Base-by-base conservation (phyloP, 2,888 invertebrate genomes). In the Bellardia bayeri region DNA sequence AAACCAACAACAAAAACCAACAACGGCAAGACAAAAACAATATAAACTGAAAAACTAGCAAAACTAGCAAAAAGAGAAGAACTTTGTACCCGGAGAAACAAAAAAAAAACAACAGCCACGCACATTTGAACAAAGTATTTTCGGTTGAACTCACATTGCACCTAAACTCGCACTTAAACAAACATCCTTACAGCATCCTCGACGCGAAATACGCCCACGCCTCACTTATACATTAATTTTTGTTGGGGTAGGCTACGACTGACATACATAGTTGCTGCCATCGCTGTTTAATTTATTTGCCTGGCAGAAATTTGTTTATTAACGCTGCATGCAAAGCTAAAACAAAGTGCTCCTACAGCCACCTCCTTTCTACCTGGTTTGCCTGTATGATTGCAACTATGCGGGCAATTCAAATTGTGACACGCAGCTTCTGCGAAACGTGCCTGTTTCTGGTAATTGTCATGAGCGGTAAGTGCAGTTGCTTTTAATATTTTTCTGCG, bases 381-480 rank as follows among this genome's bases (percentile, higher is more conserved):
- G 7, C 45, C 58, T 7, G 49, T 33, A 76, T 83, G 54, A 84
- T 75, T 82, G 87, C 82, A 85, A 88, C 69, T 66, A 89, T 89
- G 89, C 88, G 84, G 86, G 54, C 81, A 85, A 68, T 78, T 76
- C 85, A 84, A 63, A 76, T 76, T 63, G 75, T 81, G 80, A 86
- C 85, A 79, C 79, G 85, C 80, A 82, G 82, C 63, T 90, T 90
- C 86, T 89, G 90, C 89, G 89, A 91, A 88, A 90, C 90, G 49
- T 90, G 91, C 91, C 88, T 90, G 89, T 88, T 92, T 85, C 89
- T 91, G 68, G 89, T 91, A 89, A 89, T 91, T 90, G 89, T 91
- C 80, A 91, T 92, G 89, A 91, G 91, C 91, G 92, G 92, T 92
- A 91, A 92, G 92, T 91, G 84, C 81, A 76, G 69, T 64, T 61